Conservation (phyloP, 2,888 invertebrate species). For the Gisinianus flammeolus region DNA sequence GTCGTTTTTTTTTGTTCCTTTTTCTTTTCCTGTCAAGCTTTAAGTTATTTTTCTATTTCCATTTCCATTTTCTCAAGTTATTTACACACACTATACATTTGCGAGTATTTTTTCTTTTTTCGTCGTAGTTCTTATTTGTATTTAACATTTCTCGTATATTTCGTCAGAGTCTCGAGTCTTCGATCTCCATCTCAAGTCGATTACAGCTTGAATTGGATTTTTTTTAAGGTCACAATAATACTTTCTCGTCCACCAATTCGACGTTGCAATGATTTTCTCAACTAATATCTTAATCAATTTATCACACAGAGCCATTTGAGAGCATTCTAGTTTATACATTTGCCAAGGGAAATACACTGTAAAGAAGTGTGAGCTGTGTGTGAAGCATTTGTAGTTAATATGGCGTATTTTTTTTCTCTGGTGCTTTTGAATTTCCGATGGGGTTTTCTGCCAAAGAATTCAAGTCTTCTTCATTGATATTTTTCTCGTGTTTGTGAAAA, state of each 20-base stretch:
- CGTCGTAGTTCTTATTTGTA: not conserved
- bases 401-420: too few relatives aligned
- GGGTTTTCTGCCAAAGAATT: too few relatives aligned
- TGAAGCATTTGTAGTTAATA: too few relatives aligned
- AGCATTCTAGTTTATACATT: too few relatives aligned
- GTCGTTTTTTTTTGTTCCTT: not conserved
- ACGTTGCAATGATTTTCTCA: not conserved
- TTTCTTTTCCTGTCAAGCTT: conserved; percentile 6
- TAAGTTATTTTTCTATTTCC: conserved; percentile 12
- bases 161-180: not conserved
- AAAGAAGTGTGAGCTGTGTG: too few relatives aligned
- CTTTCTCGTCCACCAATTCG: not conserved
- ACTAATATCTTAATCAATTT: conserved; percentile 18
- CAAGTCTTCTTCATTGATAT: too few relatives aligned
- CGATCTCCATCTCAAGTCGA: not conserved
- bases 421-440: too few relatives aligned
- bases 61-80: not conserved
- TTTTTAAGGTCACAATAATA: not conserved
- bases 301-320: not conserved
- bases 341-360: too few relatives aligned
- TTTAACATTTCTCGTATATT: not conserved
- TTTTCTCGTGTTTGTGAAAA: not conserved
- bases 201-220: not conserved
- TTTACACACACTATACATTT: not conserved
- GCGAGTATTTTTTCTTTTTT: not conserved